A percentile compares a stretch with the other conserved stretches of the same genome.
Evolutionary conservation across 1,140 invertebrate species (phyloP).

Genomic region (Venustaconcha ellipsiformis): DNA sequence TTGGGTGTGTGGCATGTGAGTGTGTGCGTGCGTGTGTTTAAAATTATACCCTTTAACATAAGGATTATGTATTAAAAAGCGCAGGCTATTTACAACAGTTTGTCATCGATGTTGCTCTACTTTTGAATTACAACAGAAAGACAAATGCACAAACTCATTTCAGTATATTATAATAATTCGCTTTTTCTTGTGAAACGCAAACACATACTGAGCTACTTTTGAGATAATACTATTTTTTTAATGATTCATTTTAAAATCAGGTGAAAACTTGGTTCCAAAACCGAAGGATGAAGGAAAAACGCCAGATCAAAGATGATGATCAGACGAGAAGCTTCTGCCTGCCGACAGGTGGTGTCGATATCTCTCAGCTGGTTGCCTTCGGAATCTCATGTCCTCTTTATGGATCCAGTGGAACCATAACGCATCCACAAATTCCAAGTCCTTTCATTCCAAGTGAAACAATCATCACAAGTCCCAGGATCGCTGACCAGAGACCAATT

Average conservation of each 20-base stretch:
- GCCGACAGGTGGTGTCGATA: conserved; percentile 53
- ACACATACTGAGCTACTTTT: background rate
- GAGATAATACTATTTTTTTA: background rate
- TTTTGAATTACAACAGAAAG: too few relatives aligned
- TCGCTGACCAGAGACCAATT: too few relatives aligned
- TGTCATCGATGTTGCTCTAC: too few relatives aligned
- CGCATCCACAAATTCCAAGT: too few relatives aligned
- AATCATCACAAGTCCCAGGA: too few relatives aligned
- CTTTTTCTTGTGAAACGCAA: background rate
- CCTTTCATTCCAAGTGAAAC: too few relatives aligned
- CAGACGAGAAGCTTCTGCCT: conserved; percentile 29
- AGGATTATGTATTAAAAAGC: too few relatives aligned
- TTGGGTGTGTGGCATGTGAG: too few relatives aligned
- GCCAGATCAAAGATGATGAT: conserved; percentile 44
- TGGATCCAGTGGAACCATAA: background rate
- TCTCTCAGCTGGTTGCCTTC: conserved; percentile 41
- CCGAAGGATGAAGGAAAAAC: conserved; percentile 66
- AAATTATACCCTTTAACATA: too few relatives aligned
- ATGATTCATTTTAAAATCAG: conserved; percentile 24
- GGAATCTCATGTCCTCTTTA: conserved; percentile 24
- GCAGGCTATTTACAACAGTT: too few relatives aligned
- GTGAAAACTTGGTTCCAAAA: conserved; percentile 70
- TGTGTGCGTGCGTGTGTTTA: too few relatives aligned
- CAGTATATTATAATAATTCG: background rate
- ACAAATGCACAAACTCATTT: background rate